Percentiles rank a stretch among this genome's conserved stretches.
Conservation (phyloP, 1,140 invertebrate species). For the Chrysopa pallens region DNA sequence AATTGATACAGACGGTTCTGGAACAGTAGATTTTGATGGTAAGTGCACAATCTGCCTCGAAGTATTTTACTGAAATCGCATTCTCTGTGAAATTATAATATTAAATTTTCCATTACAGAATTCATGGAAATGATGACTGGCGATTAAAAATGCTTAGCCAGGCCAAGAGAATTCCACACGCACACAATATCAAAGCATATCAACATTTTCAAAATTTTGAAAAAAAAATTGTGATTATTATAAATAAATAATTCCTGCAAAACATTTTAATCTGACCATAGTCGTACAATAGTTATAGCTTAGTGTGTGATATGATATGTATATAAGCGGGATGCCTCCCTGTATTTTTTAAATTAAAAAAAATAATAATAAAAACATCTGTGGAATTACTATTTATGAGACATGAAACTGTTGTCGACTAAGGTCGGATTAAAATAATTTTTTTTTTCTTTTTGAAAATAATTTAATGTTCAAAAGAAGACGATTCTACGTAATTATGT, state of each 20-base stretch:
- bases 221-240: constrained; percentile 2
- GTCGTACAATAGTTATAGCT: not conserved
- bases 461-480: too few relatives aligned
- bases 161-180: not conserved
- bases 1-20: constrained; percentile 86
- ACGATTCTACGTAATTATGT: too few relatives aligned
- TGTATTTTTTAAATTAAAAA: too few relatives aligned
- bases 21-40: constrained; percentile 81
- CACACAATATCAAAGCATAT: too few relatives aligned
- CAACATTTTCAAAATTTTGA: too few relatives aligned
- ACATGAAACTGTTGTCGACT: not conserved
- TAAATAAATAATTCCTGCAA: not conserved
- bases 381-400: not conserved
- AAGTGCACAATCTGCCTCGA: constrained; percentile 8
- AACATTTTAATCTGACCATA: not conserved
- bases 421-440: not conserved
- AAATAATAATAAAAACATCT: not conserved
- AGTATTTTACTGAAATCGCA: not conserved
- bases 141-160: constrained; percentile 31
- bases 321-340: too few relatives aligned
- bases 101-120: constrained; percentile 34
- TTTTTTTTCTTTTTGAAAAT: too few relatives aligned
- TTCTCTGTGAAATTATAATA: too few relatives aligned
- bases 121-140: constrained; percentile 80
- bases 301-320: too few relatives aligned